Conservation (phyloP, 2,888 invertebrate species). For the Parascotia fuliginaria region DNA sequence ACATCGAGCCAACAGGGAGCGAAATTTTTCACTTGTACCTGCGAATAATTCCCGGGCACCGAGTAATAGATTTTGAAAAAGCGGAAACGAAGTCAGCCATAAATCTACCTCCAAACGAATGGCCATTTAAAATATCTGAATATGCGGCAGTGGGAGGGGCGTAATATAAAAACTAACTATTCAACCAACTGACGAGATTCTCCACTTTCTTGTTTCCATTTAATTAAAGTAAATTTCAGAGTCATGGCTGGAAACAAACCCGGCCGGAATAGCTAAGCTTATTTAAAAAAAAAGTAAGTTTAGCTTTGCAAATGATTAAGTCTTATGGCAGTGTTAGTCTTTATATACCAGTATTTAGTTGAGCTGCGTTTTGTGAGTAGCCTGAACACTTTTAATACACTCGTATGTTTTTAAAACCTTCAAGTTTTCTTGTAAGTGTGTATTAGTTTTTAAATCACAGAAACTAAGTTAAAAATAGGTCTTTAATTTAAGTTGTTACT, state of each 20-base stretch:
- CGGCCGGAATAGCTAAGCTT: constrained; percentile 51
- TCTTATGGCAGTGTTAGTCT: constrained; percentile 54
- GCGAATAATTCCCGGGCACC: constrained; percentile 65
- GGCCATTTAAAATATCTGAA: constrained; percentile 59
- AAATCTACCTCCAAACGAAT: constrained; percentile 61
- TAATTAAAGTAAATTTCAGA: constrained; percentile 80
- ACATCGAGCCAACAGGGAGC: constrained; percentile 40
- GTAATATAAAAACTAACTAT: constrained; percentile 66
- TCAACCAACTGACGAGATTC: constrained; percentile 65
- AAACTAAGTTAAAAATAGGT: background rate
- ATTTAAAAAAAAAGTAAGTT: constrained; percentile 65
- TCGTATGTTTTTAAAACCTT: background rate
- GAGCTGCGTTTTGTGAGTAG: constrained; percentile 15
- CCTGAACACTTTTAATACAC: background rate
- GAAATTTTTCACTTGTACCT: constrained; percentile 67
- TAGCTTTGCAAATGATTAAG: constrained; percentile 71
- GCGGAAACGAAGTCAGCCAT: constrained; percentile 69
- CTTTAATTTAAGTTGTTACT: no score
- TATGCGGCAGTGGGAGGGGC: constrained; percentile 31
- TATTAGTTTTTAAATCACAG: background rate
- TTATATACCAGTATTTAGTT: constrained; percentile 48
- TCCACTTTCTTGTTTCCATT: constrained; percentile 80
- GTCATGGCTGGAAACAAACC: constrained; percentile 59
- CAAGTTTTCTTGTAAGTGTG: background rate
- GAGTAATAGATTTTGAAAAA: constrained; percentile 75